Evolutionary conservation across 2,888 invertebrate genomes (phyloP).

Genomic region (Patella ulyssiponensis): DNA sequence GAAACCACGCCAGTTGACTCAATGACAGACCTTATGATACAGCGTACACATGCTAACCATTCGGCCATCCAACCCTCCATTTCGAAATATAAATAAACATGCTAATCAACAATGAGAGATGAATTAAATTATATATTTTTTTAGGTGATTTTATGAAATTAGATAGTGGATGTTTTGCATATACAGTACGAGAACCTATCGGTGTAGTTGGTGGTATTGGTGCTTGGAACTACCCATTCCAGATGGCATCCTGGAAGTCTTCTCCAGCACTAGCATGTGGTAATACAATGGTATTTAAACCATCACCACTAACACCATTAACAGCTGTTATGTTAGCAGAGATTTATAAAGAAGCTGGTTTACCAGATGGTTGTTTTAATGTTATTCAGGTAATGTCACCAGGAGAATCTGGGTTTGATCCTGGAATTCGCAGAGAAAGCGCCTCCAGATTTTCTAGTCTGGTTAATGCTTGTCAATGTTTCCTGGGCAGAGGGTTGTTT

Average conservation of each 20-base stretch:
- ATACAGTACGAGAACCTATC: constrained; percentile 75
- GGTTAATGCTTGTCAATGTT: no score
- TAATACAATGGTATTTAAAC: constrained; percentile 76
- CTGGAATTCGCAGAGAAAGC: no score
- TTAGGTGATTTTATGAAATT: constrained; percentile 74
- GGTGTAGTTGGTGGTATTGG: constrained; percentile 76
- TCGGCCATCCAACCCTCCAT: no score
- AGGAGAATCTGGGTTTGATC: no score
- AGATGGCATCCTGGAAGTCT: constrained; percentile 74
- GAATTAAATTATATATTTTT: not conserved
- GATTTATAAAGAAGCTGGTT: constrained; percentile 74
- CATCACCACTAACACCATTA: constrained; percentile 75
- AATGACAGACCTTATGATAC: no score
- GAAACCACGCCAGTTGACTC: no score
- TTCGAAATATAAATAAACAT: not conserved
- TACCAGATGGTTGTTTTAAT: constrained; percentile 75
- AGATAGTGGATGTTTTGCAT: constrained; percentile 73
- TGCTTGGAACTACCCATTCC: constrained; percentile 78
- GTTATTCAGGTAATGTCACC: constrained; percentile 73
- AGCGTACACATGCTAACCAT: no score
- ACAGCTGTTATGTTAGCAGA: constrained; percentile 75
- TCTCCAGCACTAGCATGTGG: constrained; percentile 76
- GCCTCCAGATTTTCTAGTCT: no score
- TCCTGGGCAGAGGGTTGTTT: no score
- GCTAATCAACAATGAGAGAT: not conserved